Evolutionary conservation across 2,888 invertebrate species (phyloP).

Genomic region (Drosophila neoperkinsi): DNA sequence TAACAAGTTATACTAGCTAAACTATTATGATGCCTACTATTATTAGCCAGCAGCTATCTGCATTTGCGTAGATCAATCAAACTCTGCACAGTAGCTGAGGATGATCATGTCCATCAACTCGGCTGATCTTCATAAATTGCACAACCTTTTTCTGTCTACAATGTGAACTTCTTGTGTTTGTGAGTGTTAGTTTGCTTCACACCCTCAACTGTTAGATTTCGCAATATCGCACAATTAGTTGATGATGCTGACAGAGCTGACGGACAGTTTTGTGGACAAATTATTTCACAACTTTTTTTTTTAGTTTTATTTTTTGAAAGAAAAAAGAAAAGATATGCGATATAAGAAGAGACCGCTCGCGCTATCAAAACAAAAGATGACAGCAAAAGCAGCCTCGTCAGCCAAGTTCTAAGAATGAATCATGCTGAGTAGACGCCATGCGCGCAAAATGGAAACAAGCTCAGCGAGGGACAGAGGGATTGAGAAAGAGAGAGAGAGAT

Average conservation of each 20-base stretch:
- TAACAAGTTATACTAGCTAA: not conserved
- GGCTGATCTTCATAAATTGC: constrained; percentile 26
- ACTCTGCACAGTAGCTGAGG: constrained; percentile 20
- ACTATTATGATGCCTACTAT: not conserved
- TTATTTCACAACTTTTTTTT: constrained; percentile 42
- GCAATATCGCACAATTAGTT: constrained; percentile 55
- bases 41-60: not conserved
- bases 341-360: constrained; percentile 37
- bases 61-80: not conserved
- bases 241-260: constrained; percentile 45
- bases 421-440: constrained; percentile 66
- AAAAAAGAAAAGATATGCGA: constrained; percentile 12
- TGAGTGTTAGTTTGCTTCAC: constrained; percentile 26
- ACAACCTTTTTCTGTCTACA: constrained; percentile 12
- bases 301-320: not conserved
- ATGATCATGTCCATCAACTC: constrained; percentile 33
- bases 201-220: constrained; percentile 58
- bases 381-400: constrained; percentile 71
- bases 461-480: not conserved
- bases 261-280: constrained; percentile 27
- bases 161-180: constrained; percentile 15
- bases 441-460: constrained; percentile 36
- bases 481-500: not conserved
- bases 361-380: constrained; percentile 67
- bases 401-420: constrained; percentile 75